Percentiles rank a stretch among this genome's conserved stretches.
Evolutionary conservation across 2,797 vertebrate genomes (phyloP).

Genomic region (Simalia tracyae): DNA sequence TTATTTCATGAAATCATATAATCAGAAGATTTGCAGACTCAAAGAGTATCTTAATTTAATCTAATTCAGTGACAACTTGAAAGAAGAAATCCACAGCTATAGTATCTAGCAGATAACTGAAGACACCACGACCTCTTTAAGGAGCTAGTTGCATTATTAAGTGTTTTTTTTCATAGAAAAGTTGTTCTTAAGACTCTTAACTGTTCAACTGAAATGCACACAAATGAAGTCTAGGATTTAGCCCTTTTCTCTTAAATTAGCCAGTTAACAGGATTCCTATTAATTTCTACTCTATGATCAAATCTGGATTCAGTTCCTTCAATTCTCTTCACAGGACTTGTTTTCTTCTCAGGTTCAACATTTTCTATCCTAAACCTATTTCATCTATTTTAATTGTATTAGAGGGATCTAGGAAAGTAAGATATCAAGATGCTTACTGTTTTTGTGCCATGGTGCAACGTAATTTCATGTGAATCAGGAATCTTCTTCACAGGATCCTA

Average conservation of each 20-base stretch:
- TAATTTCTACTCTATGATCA: background rate
- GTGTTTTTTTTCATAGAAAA: background rate
- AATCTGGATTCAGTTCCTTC: background rate
- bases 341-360: background rate
- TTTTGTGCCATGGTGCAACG: conserved; percentile 90
- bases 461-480: conserved; percentile 96
- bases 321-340: background rate
- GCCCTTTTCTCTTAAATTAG: background rate
- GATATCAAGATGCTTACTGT: conserved; percentile 79
- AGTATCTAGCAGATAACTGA: background rate
- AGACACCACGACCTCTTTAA: background rate
- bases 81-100: background rate
- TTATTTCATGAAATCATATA: conserved; percentile 3
- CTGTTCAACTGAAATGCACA: background rate
- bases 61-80: background rate
- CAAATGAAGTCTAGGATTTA: background rate
- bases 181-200: background rate
- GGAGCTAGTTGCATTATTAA: background rate
- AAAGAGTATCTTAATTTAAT: too few species aligned
- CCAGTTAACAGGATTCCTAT: background rate
- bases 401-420: conserved; percentile 5
- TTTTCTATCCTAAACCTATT: background rate
- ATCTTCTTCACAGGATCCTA: conserved; percentile 93
- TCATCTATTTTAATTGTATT: background rate
- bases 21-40: background rate